phyloP scores from a whole-genome alignment of 2,888 invertebrate species.

The Thereva nobilitata region DNA sequence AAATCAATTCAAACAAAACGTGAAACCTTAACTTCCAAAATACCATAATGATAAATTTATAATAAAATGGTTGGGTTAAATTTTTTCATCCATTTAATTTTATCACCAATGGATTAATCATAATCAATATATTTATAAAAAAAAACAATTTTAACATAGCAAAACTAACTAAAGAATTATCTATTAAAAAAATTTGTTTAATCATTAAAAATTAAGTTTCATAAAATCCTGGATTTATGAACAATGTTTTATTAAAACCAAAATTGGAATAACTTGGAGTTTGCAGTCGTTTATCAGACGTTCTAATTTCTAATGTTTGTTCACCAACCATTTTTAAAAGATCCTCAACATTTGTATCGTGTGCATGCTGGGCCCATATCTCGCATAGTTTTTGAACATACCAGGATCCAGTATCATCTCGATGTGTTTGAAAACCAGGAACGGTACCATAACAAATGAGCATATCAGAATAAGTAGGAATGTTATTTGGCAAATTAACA shows the following conservation, averaged over 20 bases:
- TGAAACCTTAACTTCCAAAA: too few relatives aligned
- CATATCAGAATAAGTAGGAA: constrained; percentile 62
- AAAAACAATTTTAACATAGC: too few relatives aligned
- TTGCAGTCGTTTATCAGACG: constrained; percentile 59
- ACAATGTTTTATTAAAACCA: constrained; percentile 69
- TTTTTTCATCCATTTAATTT: too few relatives aligned
- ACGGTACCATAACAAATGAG: constrained; percentile 69
- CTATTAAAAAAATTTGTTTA: too few relatives aligned
- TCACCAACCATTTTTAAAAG: constrained; percentile 68
- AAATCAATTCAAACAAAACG: too few relatives aligned
- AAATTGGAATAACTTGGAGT: constrained; percentile 67
- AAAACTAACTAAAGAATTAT: too few relatives aligned
- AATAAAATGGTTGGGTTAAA: too few relatives aligned
- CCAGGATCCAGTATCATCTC: constrained; percentile 70
- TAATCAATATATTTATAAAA: too few relatives aligned
- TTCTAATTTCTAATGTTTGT: constrained; percentile 56
- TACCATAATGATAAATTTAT: too few relatives aligned
- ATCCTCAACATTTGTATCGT: constrained; percentile 66
- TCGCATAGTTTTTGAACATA: constrained; percentile 71
- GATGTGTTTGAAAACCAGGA: constrained; percentile 61
- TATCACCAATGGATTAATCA: too few relatives aligned
- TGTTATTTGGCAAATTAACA: constrained; percentile 39
- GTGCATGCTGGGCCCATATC: constrained; percentile 67
- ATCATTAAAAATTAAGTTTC: background rate
- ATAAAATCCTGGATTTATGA: constrained; percentile 67